Base-by-base conservation (phyloP, 2,888 invertebrate species). In the Ornithoptera alexandrae region DNA sequence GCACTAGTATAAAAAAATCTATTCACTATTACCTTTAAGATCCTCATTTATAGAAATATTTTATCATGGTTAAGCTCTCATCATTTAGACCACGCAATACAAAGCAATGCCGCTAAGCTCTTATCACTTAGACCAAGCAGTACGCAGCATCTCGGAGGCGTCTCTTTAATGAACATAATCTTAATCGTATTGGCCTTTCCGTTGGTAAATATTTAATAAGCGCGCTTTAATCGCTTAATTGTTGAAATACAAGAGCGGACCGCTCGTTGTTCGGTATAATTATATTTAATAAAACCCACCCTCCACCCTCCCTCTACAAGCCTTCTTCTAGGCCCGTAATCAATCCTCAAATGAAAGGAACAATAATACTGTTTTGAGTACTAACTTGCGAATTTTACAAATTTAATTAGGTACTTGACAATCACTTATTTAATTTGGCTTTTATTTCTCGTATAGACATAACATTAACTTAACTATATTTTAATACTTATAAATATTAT, bases 161-260 rank as follows among this genome's bases (percentile, higher is more conserved):
- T 67, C 63, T 66, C 69, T 62, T 65, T 65, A 69, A 86, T 84
- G 82, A 85, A 85, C 82, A 84, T 82, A 84, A 85, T 84, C 84
- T 86, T 85, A 84, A 86, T 84, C 78, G 74, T 74, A 78, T 75
- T 80, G 81, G 79, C 84, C 84, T 83, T 81, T 86, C 82, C 81
- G 79, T 76, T 76, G 78, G 81, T 86, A 84, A 90, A 89, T 88
- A 86, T 88, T 89, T 87, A 87, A 87, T 85, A 80, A 86, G 84
- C 81, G 78, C 81, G 74, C 79, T 79, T 81, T 80, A 85, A 87
- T 78, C 74, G 79, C 84, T 88, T 89, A 84, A 87, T 87, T 85
- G 84, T 79, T 76, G 78, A 83, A 86, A 85, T 85, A 84, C 79
- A 78, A 76, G 74, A 75, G 78, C 79, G 77, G 77, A 62, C 74